These are phyloP conservation scores for Panulirus ornatus DNA, from an alignment of 1,140 invertebrate genomes.

Conservation along the genomic window DNA sequence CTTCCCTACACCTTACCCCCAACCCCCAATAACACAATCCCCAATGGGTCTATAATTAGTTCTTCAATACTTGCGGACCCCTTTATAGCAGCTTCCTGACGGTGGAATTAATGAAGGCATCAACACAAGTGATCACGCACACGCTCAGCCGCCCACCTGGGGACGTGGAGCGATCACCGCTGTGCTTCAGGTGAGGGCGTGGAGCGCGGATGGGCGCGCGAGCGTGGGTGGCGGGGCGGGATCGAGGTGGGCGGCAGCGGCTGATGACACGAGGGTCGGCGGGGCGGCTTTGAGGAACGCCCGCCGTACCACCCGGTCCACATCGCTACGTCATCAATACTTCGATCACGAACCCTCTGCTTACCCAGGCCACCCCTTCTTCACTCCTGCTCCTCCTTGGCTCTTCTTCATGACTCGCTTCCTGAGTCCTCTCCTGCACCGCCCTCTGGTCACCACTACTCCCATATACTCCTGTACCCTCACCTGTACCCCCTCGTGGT, in stretches of 20 bases:
- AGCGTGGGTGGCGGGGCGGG: slow-evolving; percentile 4
- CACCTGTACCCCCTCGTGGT: too few species aligned
- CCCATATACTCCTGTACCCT: too few species aligned
- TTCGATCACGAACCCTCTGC: slow-evolving; percentile 8
- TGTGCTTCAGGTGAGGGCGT: not conserved
- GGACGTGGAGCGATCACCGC: not conserved
- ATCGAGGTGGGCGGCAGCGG: not conserved
- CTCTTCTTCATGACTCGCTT: too few species aligned
- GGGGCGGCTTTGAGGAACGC: slow-evolving; percentile 2
- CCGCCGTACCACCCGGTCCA: not conserved
- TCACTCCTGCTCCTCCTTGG: not conserved
- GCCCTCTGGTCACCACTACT: too few species aligned
- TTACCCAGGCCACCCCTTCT: not conserved
- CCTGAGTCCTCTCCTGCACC: too few species aligned
- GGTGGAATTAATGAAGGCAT: not conserved
- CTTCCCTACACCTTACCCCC: not conserved
- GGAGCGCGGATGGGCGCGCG: not conserved
- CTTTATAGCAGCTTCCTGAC: not conserved
- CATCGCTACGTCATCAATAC: slow-evolving; percentile 21
- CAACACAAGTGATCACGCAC: not conserved
- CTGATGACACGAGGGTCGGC: slow-evolving; percentile 5
- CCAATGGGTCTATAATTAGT: slow-evolving; percentile 15
- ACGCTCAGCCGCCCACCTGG: not conserved
- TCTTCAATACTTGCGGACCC: slow-evolving; percentile 14
- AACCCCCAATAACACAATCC: not conserved